Base-by-base conservation (phyloP, 2,113 vertebrate genomes). In the Strix aluco region DNA sequence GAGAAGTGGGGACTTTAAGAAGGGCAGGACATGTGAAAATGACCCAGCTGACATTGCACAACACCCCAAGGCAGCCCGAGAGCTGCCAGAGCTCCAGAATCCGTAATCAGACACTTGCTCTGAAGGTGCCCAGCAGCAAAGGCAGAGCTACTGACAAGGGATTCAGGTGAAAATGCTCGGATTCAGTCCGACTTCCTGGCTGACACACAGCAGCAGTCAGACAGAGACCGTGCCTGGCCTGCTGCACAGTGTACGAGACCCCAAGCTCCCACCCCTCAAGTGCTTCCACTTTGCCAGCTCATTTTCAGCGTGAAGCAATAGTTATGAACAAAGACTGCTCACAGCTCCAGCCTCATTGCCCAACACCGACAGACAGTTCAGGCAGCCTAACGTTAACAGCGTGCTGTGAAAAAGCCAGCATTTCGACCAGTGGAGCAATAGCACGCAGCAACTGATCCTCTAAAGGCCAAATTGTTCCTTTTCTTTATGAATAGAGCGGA, bases 51-150 rank as follows among this genome's bases (percentile, higher is more conserved):
- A 44, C 32, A 30, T 0, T 0, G 6, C 62, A 44, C 51, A 74
- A 2, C 11, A 16, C 40, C 46, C 36, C 14, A 65, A 9, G 8
- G 34, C 71, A 46, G 46, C 19, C 30, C 0, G 0, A 49, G 42
- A 34, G 52, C 42, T 81, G 55, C 63, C 0, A 1, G 1, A 84
- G 87, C 55, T 71, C 47, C 16, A 4, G n/a, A 44, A 49, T 89
- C 82, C 7, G 0, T 3, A 3, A 7, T 13, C 63, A 44, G 27
- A 15, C 13, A 2, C 21, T 7, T 8, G 12, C 36, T 55, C 42
- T 47, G 57, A 23, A 58, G 20, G 15, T 8, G 26, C 15, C 32
- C 44, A 30, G 32, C 47, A 70, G 36, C 1, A 3, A 66, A 23
- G 38, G 27, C 77, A 85, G 70, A 58, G 42, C 15, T 51, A 15